These are phyloP conservation scores for Palythoa caribaeorum DNA, from an alignment of 92 coral and sea anemone species.

Conservation along the genomic window DNA sequence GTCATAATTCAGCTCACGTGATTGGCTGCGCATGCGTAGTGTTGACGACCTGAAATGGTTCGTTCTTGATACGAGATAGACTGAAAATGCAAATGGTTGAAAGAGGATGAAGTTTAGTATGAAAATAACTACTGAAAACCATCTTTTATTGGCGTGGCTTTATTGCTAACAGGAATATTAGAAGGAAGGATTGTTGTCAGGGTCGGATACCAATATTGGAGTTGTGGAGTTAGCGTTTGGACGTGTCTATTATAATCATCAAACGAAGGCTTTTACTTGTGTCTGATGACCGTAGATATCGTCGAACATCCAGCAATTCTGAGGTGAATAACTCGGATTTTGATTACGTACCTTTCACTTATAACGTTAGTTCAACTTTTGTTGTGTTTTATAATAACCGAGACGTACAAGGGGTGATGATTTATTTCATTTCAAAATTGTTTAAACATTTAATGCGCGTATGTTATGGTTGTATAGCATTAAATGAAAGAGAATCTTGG, in stretches of 20 bases:
- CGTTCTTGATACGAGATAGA: constrained; percentile 31
- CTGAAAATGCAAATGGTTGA: constrained; percentile 40
- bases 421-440: constrained; percentile 15
- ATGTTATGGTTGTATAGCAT: constrained; percentile 18
- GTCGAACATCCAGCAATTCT: constrained; percentile 35
- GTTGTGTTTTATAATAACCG: constrained; percentile 23
- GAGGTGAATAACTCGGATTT: constrained; percentile 18
- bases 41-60: constrained; percentile 40
- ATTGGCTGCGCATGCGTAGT: constrained; percentile 31
- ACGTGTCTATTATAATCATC: constrained; percentile 32
- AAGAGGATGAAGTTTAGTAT: constrained; percentile 44
- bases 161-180: constrained; percentile 26
- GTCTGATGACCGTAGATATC: constrained; percentile 43
- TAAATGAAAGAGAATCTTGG: not conserved
- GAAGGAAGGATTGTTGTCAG: constrained; percentile 26
- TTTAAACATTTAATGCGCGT: constrained; percentile 46
- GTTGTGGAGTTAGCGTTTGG: constrained; percentile 33
- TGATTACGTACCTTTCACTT: not conserved
- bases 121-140: constrained; percentile 47
- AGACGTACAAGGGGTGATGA: constrained; percentile 29
- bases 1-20: constrained; percentile 47
- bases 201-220: constrained; percentile 20
- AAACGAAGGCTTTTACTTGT: constrained; percentile 18
- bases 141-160: constrained; percentile 51
- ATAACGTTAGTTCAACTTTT: not conserved